These are phyloP conservation scores for Platycheirus albimanus DNA, from an alignment of 2,888 invertebrate species.

Conservation along the genomic window DNA sequence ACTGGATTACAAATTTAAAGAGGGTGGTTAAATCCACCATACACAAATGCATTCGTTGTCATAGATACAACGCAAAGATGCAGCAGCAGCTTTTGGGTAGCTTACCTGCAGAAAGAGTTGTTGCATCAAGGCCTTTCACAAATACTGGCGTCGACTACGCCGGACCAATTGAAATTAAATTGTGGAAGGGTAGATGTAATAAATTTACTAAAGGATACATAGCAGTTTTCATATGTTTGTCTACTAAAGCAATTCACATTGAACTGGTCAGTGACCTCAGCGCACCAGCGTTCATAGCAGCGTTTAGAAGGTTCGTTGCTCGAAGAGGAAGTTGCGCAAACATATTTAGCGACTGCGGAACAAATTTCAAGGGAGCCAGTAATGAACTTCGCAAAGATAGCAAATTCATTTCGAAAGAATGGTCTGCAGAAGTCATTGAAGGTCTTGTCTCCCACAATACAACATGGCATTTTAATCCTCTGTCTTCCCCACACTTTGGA, in stretches of 20 bases:
- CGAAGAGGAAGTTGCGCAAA: constrained; percentile 17
- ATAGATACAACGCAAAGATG: no score
- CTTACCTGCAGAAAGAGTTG: no score
- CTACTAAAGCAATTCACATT: constrained; percentile 36
- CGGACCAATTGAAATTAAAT: constrained; percentile 31
- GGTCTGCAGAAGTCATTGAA: constrained; percentile 8
- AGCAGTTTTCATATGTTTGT: constrained; percentile 29
- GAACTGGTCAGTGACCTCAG: constrained; percentile 30
- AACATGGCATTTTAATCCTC: constrained; percentile 7
- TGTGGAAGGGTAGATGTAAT: constrained; percentile 43
- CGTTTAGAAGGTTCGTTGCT: constrained; percentile 15
- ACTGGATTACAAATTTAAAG: constrained; percentile 9
- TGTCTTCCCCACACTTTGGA: not conserved
- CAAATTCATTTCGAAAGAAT: constrained; percentile 9
- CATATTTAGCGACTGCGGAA: constrained; percentile 31
- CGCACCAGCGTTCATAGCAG: constrained; percentile 31
- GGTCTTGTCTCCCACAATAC: not conserved
- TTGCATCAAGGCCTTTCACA: no score
- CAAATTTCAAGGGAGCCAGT: constrained; percentile 25
- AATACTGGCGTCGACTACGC: no score
- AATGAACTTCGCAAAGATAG: no score
- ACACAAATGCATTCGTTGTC: not conserved
- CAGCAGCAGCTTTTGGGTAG: no score
- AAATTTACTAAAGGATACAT: constrained; percentile 35
- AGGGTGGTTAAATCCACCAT: not conserved